A percentile compares a stretch with the other conserved stretches of the same genome.
Conservation (phyloP, 1,140 invertebrate species). For the Apis cerana region DNA sequence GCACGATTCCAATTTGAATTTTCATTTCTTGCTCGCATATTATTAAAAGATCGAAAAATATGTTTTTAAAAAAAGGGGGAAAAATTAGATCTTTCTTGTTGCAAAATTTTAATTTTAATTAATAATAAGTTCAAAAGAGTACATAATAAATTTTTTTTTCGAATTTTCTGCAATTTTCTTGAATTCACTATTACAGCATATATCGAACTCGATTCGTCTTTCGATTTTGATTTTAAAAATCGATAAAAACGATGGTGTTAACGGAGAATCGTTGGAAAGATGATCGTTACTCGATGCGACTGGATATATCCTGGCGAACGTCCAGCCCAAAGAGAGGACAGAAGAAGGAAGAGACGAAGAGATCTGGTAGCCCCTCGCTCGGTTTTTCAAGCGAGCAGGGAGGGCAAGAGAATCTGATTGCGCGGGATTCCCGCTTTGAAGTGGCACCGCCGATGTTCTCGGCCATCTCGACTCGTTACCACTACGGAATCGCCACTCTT, state of each 20-base stretch:
- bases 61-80: too few species aligned
- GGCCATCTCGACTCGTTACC: slow-evolving; percentile 79
- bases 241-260: background rate
- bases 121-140: too few species aligned
- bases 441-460: slow-evolving; percentile 78
- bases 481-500: slow-evolving; percentile 67
- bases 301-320: slow-evolving; percentile 10
- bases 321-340: slow-evolving; percentile 36
- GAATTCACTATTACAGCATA: too few species aligned
- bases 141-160: too few species aligned
- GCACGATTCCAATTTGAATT: background rate
- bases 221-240: too few species aligned
- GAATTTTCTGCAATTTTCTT: too few species aligned
- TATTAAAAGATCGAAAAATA: background rate
- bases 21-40: too few species aligned
- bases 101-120: too few species aligned
- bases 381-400: slow-evolving; percentile 72
- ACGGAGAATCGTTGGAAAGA: slow-evolving; percentile 12
- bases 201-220: too few species aligned
- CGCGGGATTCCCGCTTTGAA: slow-evolving; percentile 80
- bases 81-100: too few species aligned
- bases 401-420: slow-evolving; percentile 75
- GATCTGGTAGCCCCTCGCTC: slow-evolving; percentile 59
- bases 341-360: slow-evolving; percentile 38
- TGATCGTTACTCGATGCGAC: slow-evolving; percentile 37